Conservation (phyloP, 1,140 invertebrate species). For the Drosophila ananassae region DNA sequence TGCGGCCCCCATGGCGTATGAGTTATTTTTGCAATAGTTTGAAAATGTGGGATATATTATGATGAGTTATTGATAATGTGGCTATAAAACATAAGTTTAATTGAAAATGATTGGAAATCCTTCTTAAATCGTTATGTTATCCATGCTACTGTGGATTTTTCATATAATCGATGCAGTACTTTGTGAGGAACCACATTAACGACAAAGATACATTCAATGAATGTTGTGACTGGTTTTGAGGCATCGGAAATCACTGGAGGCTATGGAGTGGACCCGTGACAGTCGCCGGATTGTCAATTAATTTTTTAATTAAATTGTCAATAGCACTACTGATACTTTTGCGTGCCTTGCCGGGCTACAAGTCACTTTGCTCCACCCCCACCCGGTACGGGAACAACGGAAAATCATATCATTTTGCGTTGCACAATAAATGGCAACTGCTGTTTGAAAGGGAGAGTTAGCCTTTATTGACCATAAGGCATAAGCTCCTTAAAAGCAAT, state of each 20-base stretch:
- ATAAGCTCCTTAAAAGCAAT: conserved; percentile 12
- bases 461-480: conserved; percentile 15
- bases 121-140: no score
- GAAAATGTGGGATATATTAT: neutral
- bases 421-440: conserved; percentile 13
- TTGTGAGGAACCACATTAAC: neutral
- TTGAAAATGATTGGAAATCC: no score
- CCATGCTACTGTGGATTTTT: no score
- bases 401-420: neutral
- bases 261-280: neutral
- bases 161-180: no score
- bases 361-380: neutral
- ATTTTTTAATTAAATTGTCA: conserved; percentile 17
- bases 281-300: neutral
- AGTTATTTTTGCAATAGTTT: neutral
- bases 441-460: conserved; percentile 4
- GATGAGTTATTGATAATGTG: neutral
- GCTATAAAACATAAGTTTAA: no score
- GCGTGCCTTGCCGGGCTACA: neutral
- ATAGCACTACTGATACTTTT: conserved; percentile 5
- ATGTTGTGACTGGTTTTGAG: neutral
- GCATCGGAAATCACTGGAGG: neutral
- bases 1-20: conserved; percentile 3
- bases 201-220: neutral
- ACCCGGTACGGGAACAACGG: neutral